Percentiles rank a stretch among this genome's conserved stretches.
Conservation (phyloP, 2,113 vertebrate species). For the Pavo muticus region DNA sequence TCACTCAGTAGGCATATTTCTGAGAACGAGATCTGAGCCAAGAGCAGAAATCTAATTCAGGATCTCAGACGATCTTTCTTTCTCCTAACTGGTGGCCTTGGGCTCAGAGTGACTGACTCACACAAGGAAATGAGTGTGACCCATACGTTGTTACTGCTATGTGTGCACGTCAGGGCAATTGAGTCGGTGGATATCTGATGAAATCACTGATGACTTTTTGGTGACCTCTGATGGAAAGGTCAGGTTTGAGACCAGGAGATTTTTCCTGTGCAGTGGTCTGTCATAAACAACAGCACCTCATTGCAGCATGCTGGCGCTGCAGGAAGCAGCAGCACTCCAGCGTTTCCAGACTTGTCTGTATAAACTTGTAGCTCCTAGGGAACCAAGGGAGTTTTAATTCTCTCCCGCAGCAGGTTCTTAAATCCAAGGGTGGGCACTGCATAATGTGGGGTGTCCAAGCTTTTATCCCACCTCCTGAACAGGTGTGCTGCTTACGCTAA, state of each 20-base stretch:
- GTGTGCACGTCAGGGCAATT: conserved; percentile 66
- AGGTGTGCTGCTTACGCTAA: neutral
- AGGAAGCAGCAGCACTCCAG: neutral
- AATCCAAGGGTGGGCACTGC: neutral
- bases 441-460: neutral
- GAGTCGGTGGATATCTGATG: conserved; percentile 68
- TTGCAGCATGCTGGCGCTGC: conserved; percentile 12
- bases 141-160: conserved; percentile 38
- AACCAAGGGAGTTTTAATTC: neutral
- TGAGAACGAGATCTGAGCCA: conserved; percentile 54
- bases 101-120: conserved; percentile 58
- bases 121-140: conserved; percentile 68
- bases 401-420: neutral
- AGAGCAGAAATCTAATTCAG: conserved; percentile 63
- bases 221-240: conserved; percentile 57
- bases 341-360: neutral
- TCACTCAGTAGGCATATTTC: conserved; percentile 54
- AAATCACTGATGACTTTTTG: conserved; percentile 66
- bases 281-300: conserved; percentile 42
- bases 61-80: conserved; percentile 60
- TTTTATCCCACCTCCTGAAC: neutral
- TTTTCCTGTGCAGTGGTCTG: neutral
- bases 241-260: neutral
- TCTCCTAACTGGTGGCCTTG: conserved; percentile 69
- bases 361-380: neutral